Evolutionary conservation across 1,140 invertebrate genomes (phyloP).

Genomic region (Archivesica marissinica): DNA sequence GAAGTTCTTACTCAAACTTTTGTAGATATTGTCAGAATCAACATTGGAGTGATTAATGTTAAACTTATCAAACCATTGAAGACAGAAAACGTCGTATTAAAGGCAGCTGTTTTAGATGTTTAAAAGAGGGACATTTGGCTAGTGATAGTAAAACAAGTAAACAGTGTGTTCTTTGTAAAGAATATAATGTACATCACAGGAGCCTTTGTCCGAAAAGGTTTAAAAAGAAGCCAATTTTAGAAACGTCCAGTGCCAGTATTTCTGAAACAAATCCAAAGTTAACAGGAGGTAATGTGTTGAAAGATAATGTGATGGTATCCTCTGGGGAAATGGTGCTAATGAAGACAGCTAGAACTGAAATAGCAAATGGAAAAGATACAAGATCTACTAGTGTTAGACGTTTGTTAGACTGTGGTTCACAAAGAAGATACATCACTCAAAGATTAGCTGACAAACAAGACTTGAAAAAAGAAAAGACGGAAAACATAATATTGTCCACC

Average conservation of each 20-base stretch:
- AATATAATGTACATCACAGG: conserved; percentile 34
- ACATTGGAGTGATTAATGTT: conserved; percentile 41
- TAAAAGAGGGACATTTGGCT: not conserved
- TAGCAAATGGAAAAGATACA: not conserved
- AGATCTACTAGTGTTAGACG: not conserved
- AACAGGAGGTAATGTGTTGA: no score
- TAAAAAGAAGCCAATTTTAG: no score
- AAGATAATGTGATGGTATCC: no score
- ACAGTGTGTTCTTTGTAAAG: conserved; percentile 10
- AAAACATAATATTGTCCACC: conserved; percentile 51
- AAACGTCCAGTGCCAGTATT: no score
- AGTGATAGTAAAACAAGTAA: not conserved
- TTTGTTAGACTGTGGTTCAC: conserved; percentile 61
- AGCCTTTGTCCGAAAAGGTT: conserved; percentile 32
- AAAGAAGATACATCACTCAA: conserved; percentile 58
- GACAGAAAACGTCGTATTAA: conserved; percentile 2
- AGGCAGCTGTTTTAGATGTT: conserved; percentile 33
- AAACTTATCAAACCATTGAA: not conserved
- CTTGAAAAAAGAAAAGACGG: conserved; percentile 22
- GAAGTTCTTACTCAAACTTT: no score
- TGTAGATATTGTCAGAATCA: conserved; percentile 13
- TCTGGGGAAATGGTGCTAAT: conserved; percentile 61
- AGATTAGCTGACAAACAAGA: conserved; percentile 33
- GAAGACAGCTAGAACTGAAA: conserved; percentile 39
- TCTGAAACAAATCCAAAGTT: no score